These are phyloP conservation scores for Leptinotarsa texana DNA, from an alignment of 1,140 invertebrate genomes.

Conservation along the genomic window DNA sequence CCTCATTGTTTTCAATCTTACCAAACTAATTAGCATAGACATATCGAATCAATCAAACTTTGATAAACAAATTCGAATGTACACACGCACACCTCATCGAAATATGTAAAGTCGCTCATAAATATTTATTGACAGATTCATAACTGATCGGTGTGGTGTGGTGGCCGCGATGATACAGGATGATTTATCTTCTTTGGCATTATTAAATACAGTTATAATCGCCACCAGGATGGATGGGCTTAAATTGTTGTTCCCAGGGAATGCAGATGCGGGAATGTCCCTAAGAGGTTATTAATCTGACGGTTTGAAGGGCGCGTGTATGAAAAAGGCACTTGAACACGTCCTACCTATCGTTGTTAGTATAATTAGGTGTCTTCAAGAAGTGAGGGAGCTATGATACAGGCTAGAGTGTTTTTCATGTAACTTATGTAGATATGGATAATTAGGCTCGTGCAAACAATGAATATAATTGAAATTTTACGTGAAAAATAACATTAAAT, in stretches of 20 bases:
- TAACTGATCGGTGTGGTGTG: slow-evolving; percentile 7
- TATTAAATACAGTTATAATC: slow-evolving; percentile 9
- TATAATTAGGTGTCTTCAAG: not conserved
- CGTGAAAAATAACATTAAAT: too few relatives aligned
- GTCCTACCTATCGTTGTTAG: not conserved
- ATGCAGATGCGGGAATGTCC: not conserved
- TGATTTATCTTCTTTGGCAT: not conserved
- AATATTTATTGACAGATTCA: slow-evolving; percentile 8
- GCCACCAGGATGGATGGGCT: not conserved
- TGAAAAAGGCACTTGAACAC: not conserved
- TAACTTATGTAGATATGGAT: not conserved
- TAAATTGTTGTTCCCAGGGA: not conserved
- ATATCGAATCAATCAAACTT: slow-evolving; percentile 6
- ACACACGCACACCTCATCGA: slow-evolving; percentile 1
- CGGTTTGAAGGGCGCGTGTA: not conserved
- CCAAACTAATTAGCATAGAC: not conserved
- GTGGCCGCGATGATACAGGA: not conserved
- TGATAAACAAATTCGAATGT: not conserved
- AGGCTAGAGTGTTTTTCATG: not conserved
- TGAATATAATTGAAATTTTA: too few relatives aligned
- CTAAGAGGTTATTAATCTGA: not conserved
- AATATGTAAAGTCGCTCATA: slow-evolving; percentile 8
- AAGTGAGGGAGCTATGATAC: not conserved
- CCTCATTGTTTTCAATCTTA: not conserved
- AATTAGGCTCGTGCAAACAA: too few relatives aligned